These are phyloP conservation scores for Auanema sp. DNA, from an alignment of 2,888 invertebrate species.

Conservation along the genomic window DNA sequence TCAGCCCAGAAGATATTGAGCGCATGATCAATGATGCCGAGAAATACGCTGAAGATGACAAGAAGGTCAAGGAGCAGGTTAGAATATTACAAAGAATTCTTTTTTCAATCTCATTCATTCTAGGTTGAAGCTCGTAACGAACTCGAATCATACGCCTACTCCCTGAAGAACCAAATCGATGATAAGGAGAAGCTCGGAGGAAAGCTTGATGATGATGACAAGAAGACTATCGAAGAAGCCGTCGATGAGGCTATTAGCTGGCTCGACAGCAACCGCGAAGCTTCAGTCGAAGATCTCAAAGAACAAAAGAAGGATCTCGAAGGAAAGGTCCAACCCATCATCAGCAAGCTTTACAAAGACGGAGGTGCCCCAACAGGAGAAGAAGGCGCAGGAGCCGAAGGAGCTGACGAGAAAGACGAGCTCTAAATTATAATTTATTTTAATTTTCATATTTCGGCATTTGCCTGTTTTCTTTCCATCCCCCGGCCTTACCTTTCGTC, in stretches of 20 bases:
- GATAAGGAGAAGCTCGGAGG: constrained; percentile 96
- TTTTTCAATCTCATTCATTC: constrained; percentile 11
- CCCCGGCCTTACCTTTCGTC: constrained; percentile 1
- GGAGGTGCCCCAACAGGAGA: constrained; percentile 30
- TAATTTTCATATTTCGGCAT: not conserved
- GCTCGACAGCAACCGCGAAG: constrained; percentile 84
- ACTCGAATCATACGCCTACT: constrained; percentile 93
- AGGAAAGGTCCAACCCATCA: constrained; percentile 92
- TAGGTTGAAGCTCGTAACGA: constrained; percentile 88
- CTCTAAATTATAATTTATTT: constrained; percentile 43
- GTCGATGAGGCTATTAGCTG: constrained; percentile 95
- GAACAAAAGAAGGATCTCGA: constrained; percentile 80
- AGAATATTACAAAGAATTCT: not conserved
- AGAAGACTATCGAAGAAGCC: constrained; percentile 88
- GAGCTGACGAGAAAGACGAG: constrained; percentile 60
- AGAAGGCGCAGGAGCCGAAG: constrained; percentile 35
- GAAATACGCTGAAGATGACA: constrained; percentile 97
- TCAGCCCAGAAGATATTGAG: constrained; percentile 97
- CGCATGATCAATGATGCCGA: constrained; percentile 99
- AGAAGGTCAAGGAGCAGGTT: constrained; percentile 73
- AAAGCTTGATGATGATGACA: constrained; percentile 82
- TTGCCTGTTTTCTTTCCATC: constrained; percentile 9
- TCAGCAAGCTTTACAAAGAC: constrained; percentile 84
- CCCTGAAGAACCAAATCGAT: constrained; percentile 84
- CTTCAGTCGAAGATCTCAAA: constrained; percentile 70